Evolutionary conservation across 2,888 invertebrate genomes (phyloP).

Genomic region (Boloria euphrosyne): DNA sequence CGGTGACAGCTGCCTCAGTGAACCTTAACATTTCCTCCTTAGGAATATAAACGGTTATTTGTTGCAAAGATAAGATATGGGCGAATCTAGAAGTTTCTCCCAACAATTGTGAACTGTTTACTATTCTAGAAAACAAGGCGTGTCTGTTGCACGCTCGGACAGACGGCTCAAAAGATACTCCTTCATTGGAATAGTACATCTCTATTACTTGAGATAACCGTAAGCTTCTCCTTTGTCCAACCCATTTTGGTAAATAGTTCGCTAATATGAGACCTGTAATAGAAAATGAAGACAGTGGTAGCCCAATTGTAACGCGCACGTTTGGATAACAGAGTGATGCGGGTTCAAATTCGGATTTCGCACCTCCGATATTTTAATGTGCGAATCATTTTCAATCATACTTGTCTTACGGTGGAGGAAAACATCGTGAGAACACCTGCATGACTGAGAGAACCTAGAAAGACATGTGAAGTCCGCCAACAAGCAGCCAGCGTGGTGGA

Average conservation of each 20-base stretch:
- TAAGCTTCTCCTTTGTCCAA: constrained; percentile 72
- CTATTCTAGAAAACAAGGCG: constrained; percentile 65
- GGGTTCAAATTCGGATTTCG: no score
- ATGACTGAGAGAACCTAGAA: no score
- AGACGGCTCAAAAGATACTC: constrained; percentile 79
- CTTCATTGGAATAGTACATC: constrained; percentile 86
- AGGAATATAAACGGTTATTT: constrained; percentile 70
- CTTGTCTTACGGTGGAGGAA: no score
- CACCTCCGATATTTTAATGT: no score
- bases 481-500: no score
- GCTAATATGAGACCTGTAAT: constrained; percentile 81
- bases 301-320: neutral
- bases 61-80: constrained; percentile 66
- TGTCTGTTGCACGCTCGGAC: constrained; percentile 83
- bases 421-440: no score
- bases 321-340: neutral
- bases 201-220: constrained; percentile 84
- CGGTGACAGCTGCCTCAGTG: constrained; percentile 69
- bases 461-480: no score
- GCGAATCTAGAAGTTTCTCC: constrained; percentile 71
- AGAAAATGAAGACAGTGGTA: constrained; percentile 9
- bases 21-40: constrained; percentile 73
- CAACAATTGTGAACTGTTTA: constrained; percentile 62
- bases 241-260: constrained; percentile 76
- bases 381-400: no score